A percentile compares a stretch with the other conserved stretches of the same genome.
Conservation (phyloP, 2,888 invertebrate species). For the Fragum sueziense region DNA sequence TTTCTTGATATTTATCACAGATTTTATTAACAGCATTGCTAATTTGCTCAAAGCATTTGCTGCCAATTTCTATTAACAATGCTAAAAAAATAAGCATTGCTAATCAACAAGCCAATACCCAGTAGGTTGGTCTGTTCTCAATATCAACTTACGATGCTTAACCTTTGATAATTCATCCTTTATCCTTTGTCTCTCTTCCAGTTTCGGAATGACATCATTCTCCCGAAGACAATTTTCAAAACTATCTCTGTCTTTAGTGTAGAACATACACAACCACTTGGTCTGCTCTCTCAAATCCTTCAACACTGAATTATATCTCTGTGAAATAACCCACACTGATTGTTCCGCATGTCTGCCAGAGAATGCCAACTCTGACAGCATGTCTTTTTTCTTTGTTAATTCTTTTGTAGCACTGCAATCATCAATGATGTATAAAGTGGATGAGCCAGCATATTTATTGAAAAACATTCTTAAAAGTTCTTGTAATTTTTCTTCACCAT, state of each 20-base stretch:
- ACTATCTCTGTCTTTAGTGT: constrained; percentile 44
- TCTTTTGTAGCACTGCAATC: constrained; percentile 52
- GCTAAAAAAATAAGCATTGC: constrained; percentile 29
- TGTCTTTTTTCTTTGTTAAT: constrained; percentile 56
- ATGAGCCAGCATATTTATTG: constrained; percentile 38
- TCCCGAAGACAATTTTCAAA: constrained; percentile 59
- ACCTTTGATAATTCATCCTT: constrained; percentile 37
- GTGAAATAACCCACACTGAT: constrained; percentile 54
- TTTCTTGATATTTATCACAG: neutral
- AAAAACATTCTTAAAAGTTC: constrained; percentile 43
- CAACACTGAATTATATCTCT: constrained; percentile 57
- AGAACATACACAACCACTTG: constrained; percentile 51
- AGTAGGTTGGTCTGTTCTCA: constrained; percentile 45
- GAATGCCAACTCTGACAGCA: constrained; percentile 54
- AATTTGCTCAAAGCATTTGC: too few species aligned
- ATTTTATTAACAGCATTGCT: neutral
- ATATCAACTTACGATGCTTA: constrained; percentile 47
- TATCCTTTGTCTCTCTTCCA: constrained; percentile 42
- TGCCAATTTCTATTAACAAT: constrained; percentile 9
- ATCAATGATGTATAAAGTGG: constrained; percentile 60
- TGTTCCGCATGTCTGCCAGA: constrained; percentile 47
- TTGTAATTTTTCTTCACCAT: constrained; percentile 37
- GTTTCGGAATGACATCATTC: constrained; percentile 54
- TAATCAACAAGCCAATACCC: constrained; percentile 46
- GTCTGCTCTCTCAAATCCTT: constrained; percentile 57